Base-by-base conservation (phyloP, 2,113 vertebrate genomes). In the Parus major region DNA sequence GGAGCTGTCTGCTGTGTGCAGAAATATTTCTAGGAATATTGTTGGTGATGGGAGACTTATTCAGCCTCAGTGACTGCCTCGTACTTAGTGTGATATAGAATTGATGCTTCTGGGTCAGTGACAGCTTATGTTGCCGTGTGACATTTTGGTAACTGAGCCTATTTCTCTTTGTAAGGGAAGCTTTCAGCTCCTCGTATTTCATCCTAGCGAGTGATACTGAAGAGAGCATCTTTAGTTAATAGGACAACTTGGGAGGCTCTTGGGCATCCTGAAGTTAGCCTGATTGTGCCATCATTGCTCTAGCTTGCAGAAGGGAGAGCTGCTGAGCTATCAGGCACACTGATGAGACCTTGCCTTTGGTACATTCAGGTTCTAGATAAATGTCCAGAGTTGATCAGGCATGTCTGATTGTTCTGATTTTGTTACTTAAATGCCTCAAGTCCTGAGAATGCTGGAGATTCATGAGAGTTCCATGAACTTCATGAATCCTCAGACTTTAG, bases 21-120 rank as follows among this genome's bases (percentile, higher is more conserved):
- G 60, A 63, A 55, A 23, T 35, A 20, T 22, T 61, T 21, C 59
- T 39, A 33, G 42, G 44, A 82, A 7, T 79, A 88, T 81, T 10
- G 3, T 29, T 71, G 90, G 84, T 42, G 49, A 24, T 44, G 63
- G 63, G 66, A 92, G 44, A 23, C 65, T 63, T 69, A 16, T 19
- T 88, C 69, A 39, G 36, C 19, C 59, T 65, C 25, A 22, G 53
- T 63, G 63, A 12, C 36, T 82, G 59, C 44, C 60, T 89, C 8
- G 71, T 85, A 55, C 77, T 63, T 80, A 28, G 70, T 42, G 83
- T 68, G 22, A 66, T 91, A 90, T 70, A 82, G 91, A 95, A 95
- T 52, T 94, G 88, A 95, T 97, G 90, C 90, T 96, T 95, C 77
- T 95, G 92, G 77, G 83, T 94, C 92, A 92, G 63, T 35, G 82